Base-by-base conservation (phyloP, 2,113 vertebrate genomes). In the Dendropsophus ebraccatus region DNA sequence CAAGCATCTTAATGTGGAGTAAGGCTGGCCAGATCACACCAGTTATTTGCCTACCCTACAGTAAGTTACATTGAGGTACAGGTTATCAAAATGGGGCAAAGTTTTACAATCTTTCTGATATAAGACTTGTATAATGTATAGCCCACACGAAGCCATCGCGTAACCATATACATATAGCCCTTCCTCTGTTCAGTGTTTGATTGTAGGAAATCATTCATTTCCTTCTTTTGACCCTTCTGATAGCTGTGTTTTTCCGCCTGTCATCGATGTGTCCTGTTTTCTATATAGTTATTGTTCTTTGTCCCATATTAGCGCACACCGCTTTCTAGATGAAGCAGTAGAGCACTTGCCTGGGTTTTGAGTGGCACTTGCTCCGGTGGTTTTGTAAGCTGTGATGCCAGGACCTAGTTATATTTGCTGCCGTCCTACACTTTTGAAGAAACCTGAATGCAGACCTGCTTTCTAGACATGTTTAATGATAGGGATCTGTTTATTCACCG, bases 141-240 rank as follows among this genome's bases (percentile, higher is more conserved):
- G 8, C 47, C 12, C 56, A 23, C 23, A 58, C 9, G 11, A 28
- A 16, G n/a, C n/a, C 2, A 21, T n/a, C 12, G 28, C 28, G 13
- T 5, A 6, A 10, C n/a, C 25, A 13, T 10, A 23, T 12, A n/a
- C 12, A 62, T 28, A 47, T 12, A 30, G 60, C 5, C n/a, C 2
- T 6, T 62, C 7, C 58, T 28, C n/a, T 25, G 47, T 25, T 47
- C 72, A 14, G 19, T 58, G 76, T 37, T 37, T 58, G 52, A 41
- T 54, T 56, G 81, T 23, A 72, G 81, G 65, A 83, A 69, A 72
- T 35, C 30, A 72, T 72, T 50, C 52, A 70, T 83, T 72, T 28
- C 16, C 67, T 54, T 72, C 65, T 82, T 72, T 52, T 70, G 62
- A 35, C 65, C 45, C 47, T 54, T 45, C n/a, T 70, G 60, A 82